Base-by-base conservation (phyloP, 1,140 invertebrate genomes). In the Aphaenogaster floridana region DNA sequence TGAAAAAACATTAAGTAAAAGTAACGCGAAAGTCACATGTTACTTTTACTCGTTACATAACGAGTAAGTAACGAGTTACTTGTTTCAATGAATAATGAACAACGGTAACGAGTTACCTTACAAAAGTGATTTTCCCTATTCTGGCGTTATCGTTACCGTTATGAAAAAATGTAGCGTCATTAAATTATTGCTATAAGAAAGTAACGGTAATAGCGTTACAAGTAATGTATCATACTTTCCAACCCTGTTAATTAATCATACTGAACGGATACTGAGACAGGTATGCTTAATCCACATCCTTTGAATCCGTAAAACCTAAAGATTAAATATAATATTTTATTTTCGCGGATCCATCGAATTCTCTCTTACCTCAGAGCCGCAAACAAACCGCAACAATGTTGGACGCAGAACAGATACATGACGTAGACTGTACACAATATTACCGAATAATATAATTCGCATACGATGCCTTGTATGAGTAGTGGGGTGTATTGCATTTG, bases 321-420 rank as follows among this genome's bases (percentile, higher is more conserved):
- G n/a, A 57, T 57, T 57, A 8, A 17, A 36, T 36, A 11, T 36
- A 36, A 63, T 36, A 63, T 15, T 63, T 63, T 36, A 36, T 63
- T 71, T 52, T 52, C 45, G 3, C 6, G 7, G 15, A 52, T 71
- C 0, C 13, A 7, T n/a, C 1, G 7, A 39, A 72, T 28, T 28
- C 28, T 28, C 28, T 28, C 74, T 61, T 61, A 77, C 74, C 21
- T 61, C 1, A 77, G 13, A 61, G 74, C 74, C 3, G 28, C 54
- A n/a, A 77, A 59, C 9, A 77, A 45, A 9, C 74, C 74, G 2
- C 54, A 77, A 15, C 74, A 77, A 61, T 77, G 54, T 7, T 77
- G 74, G 9, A 77, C 54, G 21, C n/a, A 77, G 8, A 39, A 7
- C 1, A 59, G 28, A 42, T 77, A 77, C 3, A 77, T 7, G 21